phyloP scores from a whole-genome alignment of 2,113 vertebrate species.

The Glaucidium brasilianum region DNA sequence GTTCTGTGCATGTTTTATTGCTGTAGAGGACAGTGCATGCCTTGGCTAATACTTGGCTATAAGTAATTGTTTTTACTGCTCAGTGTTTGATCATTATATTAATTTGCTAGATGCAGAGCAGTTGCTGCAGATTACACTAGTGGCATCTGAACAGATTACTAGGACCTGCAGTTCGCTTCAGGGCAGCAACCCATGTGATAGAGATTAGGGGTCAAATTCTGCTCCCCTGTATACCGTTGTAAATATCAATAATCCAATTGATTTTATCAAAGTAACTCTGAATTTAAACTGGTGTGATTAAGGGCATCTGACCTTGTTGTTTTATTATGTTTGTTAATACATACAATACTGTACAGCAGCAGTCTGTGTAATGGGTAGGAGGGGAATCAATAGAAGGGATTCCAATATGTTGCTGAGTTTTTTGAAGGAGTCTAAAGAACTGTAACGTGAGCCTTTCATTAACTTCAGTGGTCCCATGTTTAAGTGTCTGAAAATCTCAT shows the following conservation, averaged over 20 bases:
- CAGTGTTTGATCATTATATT: neutral
- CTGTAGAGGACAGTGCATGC: neutral
- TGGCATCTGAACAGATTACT: neutral
- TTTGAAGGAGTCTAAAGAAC: neutral
- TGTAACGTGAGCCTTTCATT: neutral
- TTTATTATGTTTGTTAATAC: conserved; percentile 37
- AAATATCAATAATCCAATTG: conserved; percentile 35
- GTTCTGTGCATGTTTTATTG: neutral
- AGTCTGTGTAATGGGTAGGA: neutral
- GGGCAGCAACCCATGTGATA: neutral
- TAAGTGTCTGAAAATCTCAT: neutral
- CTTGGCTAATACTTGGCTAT: neutral
- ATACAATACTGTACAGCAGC: neutral
- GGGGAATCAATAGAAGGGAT: neutral
- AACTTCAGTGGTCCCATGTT: neutral
- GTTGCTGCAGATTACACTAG: neutral
- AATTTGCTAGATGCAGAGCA: neutral
- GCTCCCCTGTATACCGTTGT: neutral
- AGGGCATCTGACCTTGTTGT: neutral
- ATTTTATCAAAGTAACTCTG: conserved; percentile 32
- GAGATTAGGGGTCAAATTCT: conserved; percentile 39
- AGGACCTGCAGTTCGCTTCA: neutral
- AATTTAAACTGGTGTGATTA: conserved; percentile 43
- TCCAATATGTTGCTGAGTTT: neutral
- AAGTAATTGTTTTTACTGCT: neutral